Base-by-base conservation (phyloP, 2,113 vertebrate genomes). In the Opisthocomus hoazin region DNA sequence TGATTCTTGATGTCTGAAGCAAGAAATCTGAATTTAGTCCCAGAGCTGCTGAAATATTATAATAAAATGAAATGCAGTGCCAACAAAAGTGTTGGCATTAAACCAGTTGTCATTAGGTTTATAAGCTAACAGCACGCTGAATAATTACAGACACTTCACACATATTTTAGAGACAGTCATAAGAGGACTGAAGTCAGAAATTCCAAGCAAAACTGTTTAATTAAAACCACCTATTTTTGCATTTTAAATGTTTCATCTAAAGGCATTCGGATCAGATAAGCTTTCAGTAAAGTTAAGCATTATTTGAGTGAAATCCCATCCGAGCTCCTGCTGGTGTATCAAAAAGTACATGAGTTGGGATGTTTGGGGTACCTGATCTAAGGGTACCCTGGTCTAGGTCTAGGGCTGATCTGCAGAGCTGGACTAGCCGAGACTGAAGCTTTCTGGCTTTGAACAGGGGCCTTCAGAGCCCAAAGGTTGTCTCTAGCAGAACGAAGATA, bases 141-240 rank as follows among this genome's bases (percentile, higher is more conserved):
- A 76, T 92, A 82, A 76, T 87, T 87, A 53, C 61, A 92, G 69
- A 30, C 21, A 69, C 46, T 79, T 94, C 81, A 87, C 84, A 63
- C n/a, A 10, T 84, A 63, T 39, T 88, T 89, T 34, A 89, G 32
- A 84, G 43, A 21, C 0, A 78, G 11, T 56, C 37, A 34, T 18
- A 34, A 71, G 34, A 78, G 16, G 34, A 36, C 43, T 56, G 21
- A 74, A 91, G 24, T 80, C n/a, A 90, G 54, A 80, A 46, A 60
- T 51, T 73, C 77, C 45, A 27, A 77, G 50, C 14, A 82, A 89
- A 61, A 75, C 8, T 43, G 18, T 46, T 78, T 51, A 36, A 91
- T 64, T 70, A 87, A 87, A 84, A 3, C 3, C 36, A n/a, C 9
- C 0, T 2, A 3, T 2, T 36, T 29, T 68, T 74, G 3, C 17